Evolutionary conservation across 1,140 invertebrate genomes (phyloP).

Genomic region (Bombus breviceps): DNA sequence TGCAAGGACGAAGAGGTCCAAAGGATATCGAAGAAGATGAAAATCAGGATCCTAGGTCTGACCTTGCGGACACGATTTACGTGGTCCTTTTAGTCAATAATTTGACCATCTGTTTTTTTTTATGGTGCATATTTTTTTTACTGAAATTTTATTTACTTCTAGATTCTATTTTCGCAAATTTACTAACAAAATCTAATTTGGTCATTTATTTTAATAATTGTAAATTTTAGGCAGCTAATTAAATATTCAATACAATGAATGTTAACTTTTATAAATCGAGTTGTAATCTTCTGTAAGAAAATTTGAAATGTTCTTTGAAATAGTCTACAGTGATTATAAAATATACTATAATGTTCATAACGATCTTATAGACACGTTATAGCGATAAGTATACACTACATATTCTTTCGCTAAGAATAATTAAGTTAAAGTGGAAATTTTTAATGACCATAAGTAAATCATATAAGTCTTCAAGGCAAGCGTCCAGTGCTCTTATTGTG

Average conservation of each 20-base stretch:
- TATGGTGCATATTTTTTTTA: background rate
- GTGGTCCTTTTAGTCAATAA: background rate
- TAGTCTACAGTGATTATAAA: too few species aligned
- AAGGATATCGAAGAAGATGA: slow-evolving; percentile 57
- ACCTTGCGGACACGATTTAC: background rate
- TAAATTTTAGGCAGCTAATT: too few species aligned
- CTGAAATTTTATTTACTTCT: background rate
- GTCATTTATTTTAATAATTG: too few species aligned
- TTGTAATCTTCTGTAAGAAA: too few species aligned
- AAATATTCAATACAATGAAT: too few species aligned
- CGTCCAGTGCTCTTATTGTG: slow-evolving; percentile 29
- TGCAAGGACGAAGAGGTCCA: slow-evolving; percentile 30
- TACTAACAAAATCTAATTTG: background rate
- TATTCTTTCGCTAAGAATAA: background rate
- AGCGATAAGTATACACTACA: too few species aligned
- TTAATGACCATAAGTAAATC: background rate
- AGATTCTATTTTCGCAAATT: background rate
- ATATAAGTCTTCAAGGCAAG: background rate
- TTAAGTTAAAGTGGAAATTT: background rate
- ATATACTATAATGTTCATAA: too few species aligned
- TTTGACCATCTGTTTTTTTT: background rate
- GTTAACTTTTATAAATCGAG: too few species aligned
- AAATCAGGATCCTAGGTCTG: slow-evolving; percentile 66
- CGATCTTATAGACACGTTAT: too few species aligned
- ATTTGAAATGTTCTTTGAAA: too few species aligned